These are phyloP conservation scores for Drosophila nigromelanica DNA, from an alignment of 1,140 invertebrate species.

Conservation along the genomic window DNA sequence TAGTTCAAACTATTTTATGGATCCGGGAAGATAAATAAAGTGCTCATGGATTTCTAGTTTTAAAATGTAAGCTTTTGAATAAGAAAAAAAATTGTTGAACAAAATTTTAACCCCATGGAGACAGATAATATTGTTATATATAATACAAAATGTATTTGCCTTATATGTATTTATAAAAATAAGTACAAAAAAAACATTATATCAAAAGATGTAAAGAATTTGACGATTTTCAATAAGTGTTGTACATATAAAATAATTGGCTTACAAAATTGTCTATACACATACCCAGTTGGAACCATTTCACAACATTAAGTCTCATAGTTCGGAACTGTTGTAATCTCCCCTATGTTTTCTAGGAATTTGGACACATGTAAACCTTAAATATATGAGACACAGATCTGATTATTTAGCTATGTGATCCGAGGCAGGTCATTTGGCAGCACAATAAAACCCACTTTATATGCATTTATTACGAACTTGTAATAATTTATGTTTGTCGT, in stretches of 20 bases:
- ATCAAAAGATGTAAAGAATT: no score
- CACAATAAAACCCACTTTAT: conserved; percentile 37
- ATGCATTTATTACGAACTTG: conserved; percentile 59
- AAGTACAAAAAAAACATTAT: no score
- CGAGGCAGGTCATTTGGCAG: conserved; percentile 28
- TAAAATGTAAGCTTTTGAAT: no score
- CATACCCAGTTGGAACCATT: conserved; percentile 7
- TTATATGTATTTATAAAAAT: no score
- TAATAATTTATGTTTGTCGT: conserved; percentile 47
- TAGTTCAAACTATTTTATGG: no score
- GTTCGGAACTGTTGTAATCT: conserved; percentile 25
- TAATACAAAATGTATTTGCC: no score
- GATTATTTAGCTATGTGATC: conserved; percentile 46
- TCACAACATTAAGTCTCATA: neutral
- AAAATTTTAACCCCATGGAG: no score
- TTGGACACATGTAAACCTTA: conserved; percentile 16
- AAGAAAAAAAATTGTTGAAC: no score
- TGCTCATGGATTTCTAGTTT: no score
- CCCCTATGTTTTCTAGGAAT: conserved; percentile 28
- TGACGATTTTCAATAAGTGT: no score
- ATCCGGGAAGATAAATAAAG: no score
- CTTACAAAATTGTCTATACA: neutral
- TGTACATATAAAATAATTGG: neutral
- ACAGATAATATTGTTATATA: no score
- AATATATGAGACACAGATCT: conserved; percentile 50